These are phyloP conservation scores for Harpagoxenus sublaevis DNA, from an alignment of 2,888 invertebrate species.

Conservation along the genomic window DNA sequence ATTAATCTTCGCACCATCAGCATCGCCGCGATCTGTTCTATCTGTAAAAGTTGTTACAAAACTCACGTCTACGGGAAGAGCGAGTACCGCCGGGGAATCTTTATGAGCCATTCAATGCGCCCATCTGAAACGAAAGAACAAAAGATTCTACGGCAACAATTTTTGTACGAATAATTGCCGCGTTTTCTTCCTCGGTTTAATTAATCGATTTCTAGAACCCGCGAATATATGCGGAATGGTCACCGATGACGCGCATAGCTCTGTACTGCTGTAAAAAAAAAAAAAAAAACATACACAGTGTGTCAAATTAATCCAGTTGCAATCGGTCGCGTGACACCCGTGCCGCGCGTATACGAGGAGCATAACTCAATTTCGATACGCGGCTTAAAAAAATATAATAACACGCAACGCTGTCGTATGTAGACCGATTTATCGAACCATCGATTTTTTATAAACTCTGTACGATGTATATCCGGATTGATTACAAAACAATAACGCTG, in stretches of 20 bases:
- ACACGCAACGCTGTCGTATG: slow-evolving; percentile 16
- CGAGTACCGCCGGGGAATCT: slow-evolving; percentile 1
- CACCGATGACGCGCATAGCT: not conserved
- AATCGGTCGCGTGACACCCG: slow-evolving; percentile 31
- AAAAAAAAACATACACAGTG: not conserved
- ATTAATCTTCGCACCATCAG: slow-evolving; percentile 11
- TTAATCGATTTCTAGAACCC: slow-evolving; percentile 21
- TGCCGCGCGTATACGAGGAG: not conserved
- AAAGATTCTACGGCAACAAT: slow-evolving; percentile 15
- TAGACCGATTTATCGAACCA: slow-evolving; percentile 38
- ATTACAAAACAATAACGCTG: slow-evolving; percentile 16
- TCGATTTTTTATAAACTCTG: slow-evolving; percentile 38
- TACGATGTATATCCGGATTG: slow-evolving; percentile 16
- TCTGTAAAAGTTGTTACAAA: slow-evolving; percentile 16
- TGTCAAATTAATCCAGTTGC: slow-evolving; percentile 50
- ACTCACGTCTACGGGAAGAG: not conserved
- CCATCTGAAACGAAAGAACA: not conserved
- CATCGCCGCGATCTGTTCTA: not conserved
- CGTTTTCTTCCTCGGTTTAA: not conserved
- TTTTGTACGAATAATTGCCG: not conserved
- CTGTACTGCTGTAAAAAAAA: not conserved
- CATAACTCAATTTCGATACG: slow-evolving; percentile 43
- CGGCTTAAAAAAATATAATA: slow-evolving; percentile 51
- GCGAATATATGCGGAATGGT: slow-evolving; percentile 26
- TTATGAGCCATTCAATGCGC: slow-evolving; percentile 6